A percentile compares a stretch with the other conserved stretches of the same genome.
Conservation (phyloP, 2,888 invertebrate species). For the Sarcophaga variegata region DNA sequence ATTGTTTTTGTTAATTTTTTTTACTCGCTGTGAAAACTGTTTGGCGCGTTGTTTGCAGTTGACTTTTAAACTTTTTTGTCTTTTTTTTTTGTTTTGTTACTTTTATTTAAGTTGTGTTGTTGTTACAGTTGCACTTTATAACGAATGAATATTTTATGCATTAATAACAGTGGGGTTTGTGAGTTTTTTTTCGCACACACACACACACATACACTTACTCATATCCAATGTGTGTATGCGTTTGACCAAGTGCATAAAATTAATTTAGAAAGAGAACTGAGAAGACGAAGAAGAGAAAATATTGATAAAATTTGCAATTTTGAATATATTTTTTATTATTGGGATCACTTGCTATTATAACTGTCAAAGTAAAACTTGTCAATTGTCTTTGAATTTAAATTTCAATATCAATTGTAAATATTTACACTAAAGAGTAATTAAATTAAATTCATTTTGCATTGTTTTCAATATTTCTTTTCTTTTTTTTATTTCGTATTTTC, state of each 20-base stretch:
- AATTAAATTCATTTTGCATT: too few relatives aligned
- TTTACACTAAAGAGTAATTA: not conserved
- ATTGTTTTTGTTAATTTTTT: conserved; percentile 32
- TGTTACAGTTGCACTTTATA: conserved; percentile 22
- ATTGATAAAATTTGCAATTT: conserved; percentile 1
- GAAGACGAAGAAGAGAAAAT: too few relatives aligned
- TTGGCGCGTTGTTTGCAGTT: conserved; percentile 59
- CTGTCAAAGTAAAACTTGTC: not conserved
- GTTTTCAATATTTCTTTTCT: too few relatives aligned
- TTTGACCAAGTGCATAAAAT: not conserved
- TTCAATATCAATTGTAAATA: not conserved
- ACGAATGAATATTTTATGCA: conserved; percentile 60
- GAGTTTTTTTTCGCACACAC: not conserved
- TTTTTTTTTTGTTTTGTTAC: conserved; percentile 39
- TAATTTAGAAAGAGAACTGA: not conserved
- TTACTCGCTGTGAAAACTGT: conserved; percentile 31
- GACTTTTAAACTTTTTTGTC: conserved; percentile 66
- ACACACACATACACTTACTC: conserved; percentile 14
- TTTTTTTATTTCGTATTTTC: not conserved
- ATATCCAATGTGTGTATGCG: not conserved
- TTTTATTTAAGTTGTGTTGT: conserved; percentile 35
- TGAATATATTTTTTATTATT: not conserved
- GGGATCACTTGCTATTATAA: not conserved
- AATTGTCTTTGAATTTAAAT: not conserved
- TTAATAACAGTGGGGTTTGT: conserved; percentile 61